These are phyloP conservation scores for Danio choprae DNA, from an alignment of 2,797 vertebrate species.

Conservation along the genomic window DNA sequence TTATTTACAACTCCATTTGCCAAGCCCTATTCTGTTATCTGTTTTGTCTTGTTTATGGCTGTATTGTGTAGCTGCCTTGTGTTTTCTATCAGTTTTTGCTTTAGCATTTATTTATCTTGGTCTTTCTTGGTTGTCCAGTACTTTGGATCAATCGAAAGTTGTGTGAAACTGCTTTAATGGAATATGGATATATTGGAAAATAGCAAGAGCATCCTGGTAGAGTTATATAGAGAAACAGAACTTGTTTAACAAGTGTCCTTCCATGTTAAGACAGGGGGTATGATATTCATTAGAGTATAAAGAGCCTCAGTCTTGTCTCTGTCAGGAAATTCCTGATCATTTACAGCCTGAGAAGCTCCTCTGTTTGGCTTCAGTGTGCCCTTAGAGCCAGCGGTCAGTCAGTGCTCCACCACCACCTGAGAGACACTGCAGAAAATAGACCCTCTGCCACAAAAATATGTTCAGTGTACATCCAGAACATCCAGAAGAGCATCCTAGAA, in stretches of 20 bases:
- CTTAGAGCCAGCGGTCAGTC: conserved; percentile 68
- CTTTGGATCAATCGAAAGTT: too few species aligned
- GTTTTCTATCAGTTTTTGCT: too few species aligned
- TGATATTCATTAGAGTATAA: conserved; percentile 82
- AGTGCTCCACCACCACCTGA: conserved; percentile 65
- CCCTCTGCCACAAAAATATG: conserved; percentile 13
- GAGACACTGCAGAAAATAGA: conserved; percentile 57
- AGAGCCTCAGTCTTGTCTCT: conserved; percentile 77
- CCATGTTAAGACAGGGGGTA: conserved; percentile 71
- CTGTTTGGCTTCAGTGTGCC: conserved; percentile 71
- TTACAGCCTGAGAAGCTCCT: conserved; percentile 75
- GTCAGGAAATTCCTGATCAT: conserved; percentile 78
- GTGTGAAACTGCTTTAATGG: too few species aligned
- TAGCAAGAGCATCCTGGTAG: conserved; percentile 42
- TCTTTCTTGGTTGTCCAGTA: too few species aligned
- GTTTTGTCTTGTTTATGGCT: too few species aligned
- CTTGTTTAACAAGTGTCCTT: conserved; percentile 76
- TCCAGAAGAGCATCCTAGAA: neutral
- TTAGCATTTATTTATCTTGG: too few species aligned
- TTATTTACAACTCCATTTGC: too few species aligned
- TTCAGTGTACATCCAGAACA: too few species aligned
- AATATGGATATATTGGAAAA: too few species aligned
- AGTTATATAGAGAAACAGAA: conserved; percentile 74
- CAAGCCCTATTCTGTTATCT: too few species aligned
- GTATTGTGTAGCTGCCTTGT: too few species aligned